Base-by-base conservation (phyloP, 2,113 vertebrate genomes). In the Gobio gobio region DNA sequence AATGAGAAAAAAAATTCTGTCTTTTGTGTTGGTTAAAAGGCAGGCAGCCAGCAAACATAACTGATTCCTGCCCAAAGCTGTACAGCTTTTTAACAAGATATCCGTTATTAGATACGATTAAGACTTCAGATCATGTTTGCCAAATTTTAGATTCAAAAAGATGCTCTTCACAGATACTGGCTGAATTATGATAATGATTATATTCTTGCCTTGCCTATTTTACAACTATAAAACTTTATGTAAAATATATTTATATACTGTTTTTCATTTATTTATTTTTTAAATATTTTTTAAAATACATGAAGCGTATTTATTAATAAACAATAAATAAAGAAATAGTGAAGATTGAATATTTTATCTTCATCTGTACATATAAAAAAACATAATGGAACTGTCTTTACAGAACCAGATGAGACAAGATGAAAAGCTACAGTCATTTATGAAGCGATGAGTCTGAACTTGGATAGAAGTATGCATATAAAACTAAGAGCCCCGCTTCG, bases 21-120 rank as follows among this genome's bases (percentile, higher is more conserved):
- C 59, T 70, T 20, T 72, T 73, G n/a, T 72, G 5, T 51, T 54
- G 22, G n/a, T 36, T 61, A 47, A 61, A 61, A 73, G 63, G 64
- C 18, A 76, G 18, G 9, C 49, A 79, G 64, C 10, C 20, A 49
- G 61, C 9, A 20, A 75, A 81, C 45, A 54, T 51, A 61, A 20
- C 43, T 8, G 64, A 83, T 54, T 72, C n/a, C 16, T 82, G 68
- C 78, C 40, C 29, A 61, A 73, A 66, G 74, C 74, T 43, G n/a
- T 70, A 33, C 29, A 22, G 59, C 36, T 66, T 81, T 61, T 80
- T 59, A 73, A 74, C 51, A 80, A 73, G 43, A 85, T 78, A 61
- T 63, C 77, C 13, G 26, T 29, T 66, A 66, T 26, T 8, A 49
- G n/a, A 64, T 61, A 49, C 5, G 13, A 81, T 78, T 78, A 56